Percentiles rank a stretch among this genome's conserved stretches.
phyloP scores from a whole-genome alignment of 2,797 vertebrate species.

The Oryzias sinensis region DNA sequence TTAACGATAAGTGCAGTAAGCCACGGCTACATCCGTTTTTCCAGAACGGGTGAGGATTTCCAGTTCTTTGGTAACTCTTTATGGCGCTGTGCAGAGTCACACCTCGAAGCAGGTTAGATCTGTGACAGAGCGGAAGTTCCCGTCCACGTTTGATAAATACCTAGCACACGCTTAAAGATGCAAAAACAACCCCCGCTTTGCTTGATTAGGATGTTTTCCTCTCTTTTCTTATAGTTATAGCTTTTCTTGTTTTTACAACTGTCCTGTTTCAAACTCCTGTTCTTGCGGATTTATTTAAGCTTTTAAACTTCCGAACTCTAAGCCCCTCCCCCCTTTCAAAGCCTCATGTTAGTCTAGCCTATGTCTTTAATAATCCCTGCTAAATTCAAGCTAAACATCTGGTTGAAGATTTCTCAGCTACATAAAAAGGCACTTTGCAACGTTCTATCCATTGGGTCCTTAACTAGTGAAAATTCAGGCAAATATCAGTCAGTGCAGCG shows the following conservation, averaged over 20 bases:
- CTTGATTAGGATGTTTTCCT: constrained; percentile 2
- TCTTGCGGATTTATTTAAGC: not conserved
- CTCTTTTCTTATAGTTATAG: constrained; percentile 3
- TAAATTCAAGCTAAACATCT: constrained; percentile 18
- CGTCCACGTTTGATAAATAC: not conserved
- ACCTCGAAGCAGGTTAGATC: constrained; percentile 19
- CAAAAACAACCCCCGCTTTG: constrained; percentile 2
- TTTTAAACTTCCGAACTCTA: not conserved
- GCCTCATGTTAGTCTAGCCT: not conserved
- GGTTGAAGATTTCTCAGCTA: constrained; percentile 31
- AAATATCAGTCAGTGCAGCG: constrained; percentile 1
- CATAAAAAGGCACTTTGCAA: constrained; percentile 69
- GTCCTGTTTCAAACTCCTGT: constrained; percentile 10
- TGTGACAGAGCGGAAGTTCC: constrained; percentile 3
- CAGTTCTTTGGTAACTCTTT: constrained; percentile 61
- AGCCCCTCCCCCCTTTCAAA: not conserved
- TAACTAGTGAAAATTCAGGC: constrained; percentile 16
- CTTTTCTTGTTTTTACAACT: constrained; percentile 34
- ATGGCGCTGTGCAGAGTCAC: constrained; percentile 21
- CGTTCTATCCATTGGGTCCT: constrained; percentile 25
- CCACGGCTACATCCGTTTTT: constrained; percentile 45
- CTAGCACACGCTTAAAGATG: not conserved
- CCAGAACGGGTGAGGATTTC: constrained; percentile 28
- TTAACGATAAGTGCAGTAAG: constrained; percentile 56
- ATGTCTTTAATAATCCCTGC: constrained; percentile 13